A percentile compares a stretch with the other conserved stretches of the same genome.
Evolutionary conservation across 2,888 invertebrate genomes (phyloP).

Genomic region (Tipula lateralis): DNA sequence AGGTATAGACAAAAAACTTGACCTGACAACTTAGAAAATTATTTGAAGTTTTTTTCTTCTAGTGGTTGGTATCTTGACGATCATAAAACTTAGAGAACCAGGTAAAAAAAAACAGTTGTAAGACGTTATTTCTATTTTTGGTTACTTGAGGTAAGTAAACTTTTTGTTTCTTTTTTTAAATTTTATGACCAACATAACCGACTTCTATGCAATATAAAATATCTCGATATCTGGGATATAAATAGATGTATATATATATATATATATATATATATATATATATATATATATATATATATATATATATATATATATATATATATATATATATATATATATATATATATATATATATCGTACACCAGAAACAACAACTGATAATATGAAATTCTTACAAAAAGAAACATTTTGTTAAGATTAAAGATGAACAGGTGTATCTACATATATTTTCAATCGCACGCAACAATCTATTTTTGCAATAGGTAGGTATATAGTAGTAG

Average conservation of each 20-base stretch:
- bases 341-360: background rate
- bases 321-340: too few relatives aligned
- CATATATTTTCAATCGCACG: background rate
- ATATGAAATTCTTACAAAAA: background rate
- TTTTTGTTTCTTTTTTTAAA: background rate
- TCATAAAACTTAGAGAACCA: background rate
- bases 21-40: slow-evolving; percentile 6
- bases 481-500: background rate
- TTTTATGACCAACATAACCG: background rate
- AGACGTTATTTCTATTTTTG: background rate
- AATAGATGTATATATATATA: too few relatives aligned
- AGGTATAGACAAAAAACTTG: background rate
- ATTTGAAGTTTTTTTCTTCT: background rate
- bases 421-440: slow-evolving; percentile 12
- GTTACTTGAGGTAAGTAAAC: background rate
- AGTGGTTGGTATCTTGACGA: background rate
- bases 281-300: too few relatives aligned
- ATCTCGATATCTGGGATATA: background rate
- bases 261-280: too few relatives aligned
- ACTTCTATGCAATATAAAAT: background rate
- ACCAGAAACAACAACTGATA: background rate
- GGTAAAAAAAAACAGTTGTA: background rate
- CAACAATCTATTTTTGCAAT: slow-evolving; percentile 9
- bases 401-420: background rate
- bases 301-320: too few relatives aligned